These are phyloP conservation scores for Theodoxus fluviatilis DNA, from an alignment of 2,888 invertebrate species.

Conservation along the genomic window DNA sequence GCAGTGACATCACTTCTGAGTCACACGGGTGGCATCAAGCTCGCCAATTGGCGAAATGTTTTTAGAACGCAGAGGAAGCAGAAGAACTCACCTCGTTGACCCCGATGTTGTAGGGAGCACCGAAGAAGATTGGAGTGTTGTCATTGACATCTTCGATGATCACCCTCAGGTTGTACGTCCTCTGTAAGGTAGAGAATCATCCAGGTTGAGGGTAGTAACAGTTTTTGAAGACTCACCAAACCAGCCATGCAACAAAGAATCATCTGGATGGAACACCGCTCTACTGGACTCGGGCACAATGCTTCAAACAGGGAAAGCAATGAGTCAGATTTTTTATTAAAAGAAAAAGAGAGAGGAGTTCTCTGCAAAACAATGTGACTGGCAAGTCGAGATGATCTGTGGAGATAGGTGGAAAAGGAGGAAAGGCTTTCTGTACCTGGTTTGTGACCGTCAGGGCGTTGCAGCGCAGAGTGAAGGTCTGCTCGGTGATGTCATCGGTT, in stretches of 20 bases:
- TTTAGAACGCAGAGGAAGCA: background rate
- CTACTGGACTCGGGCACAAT: no score
- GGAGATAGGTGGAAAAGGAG: no score
- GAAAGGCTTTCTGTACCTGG: no score
- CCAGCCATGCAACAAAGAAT: background rate
- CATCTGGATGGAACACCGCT: no score
- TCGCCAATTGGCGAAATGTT: background rate
- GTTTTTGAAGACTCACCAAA: background rate
- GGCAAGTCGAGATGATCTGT: no score
- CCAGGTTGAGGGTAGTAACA: background rate
- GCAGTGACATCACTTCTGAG: background rate
- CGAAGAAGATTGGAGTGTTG: conserved; percentile 39
- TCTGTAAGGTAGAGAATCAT: conserved; percentile 29
- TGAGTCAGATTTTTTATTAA: no score
- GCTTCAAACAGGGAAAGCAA: no score
- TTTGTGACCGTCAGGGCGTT: no score
- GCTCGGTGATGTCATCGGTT: no score
- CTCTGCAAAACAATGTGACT: no score
- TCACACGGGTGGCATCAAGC: background rate
- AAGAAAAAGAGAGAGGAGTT: no score
- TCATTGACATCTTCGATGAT: conserved; percentile 43
- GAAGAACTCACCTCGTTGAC: conserved; percentile 41
- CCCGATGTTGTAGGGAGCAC: conserved; percentile 28
- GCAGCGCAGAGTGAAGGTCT: no score
- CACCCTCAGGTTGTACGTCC: conserved; percentile 35